Evolutionary conservation across 1,140 invertebrate species (phyloP).

Genomic region (Pararge aegeria): DNA sequence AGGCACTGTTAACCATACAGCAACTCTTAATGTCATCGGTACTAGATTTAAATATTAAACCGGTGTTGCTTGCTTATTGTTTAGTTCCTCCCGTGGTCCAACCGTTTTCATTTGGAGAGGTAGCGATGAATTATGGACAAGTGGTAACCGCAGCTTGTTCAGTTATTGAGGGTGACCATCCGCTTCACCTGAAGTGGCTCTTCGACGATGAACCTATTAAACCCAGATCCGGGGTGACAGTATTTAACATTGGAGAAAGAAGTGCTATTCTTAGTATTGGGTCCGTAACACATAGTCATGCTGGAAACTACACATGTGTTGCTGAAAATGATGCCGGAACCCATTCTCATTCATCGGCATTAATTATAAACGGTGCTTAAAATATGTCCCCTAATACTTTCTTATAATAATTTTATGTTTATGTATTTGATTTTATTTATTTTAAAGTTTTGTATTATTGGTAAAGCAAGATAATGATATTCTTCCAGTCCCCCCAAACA

Average conservation of each 20-base stretch:
- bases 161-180: conserved; percentile 87
- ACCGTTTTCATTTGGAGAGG: conserved; percentile 86
- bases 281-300: conserved; percentile 81
- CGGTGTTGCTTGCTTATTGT: conserved; percentile 60
- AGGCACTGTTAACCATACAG: conserved; percentile 82
- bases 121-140: conserved; percentile 85
- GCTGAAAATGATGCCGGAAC: conserved; percentile 84
- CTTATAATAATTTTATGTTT: conserved; percentile 20
- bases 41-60: conserved; percentile 44
- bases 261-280: conserved; percentile 85
- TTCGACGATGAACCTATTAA: conserved; percentile 82
- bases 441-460: conserved; percentile 36
- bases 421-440: conserved; percentile 30
- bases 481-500: conserved; percentile 81
- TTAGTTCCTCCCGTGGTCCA: conserved; percentile 86
- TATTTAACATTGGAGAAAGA: conserved; percentile 82
- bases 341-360: conserved; percentile 67
- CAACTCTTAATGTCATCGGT: conserved; percentile 85
- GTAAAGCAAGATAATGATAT: conserved; percentile 34
- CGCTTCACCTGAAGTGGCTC: conserved; percentile 85
- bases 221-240: conserved; percentile 75
- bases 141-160: conserved; percentile 84
- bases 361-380: conserved; percentile 82
- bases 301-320: conserved; percentile 84
- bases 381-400: conserved; percentile 22